Evolutionary conservation across 2,888 invertebrate genomes (phyloP), one percentile per base, ranked within the genome.

Genomic region (Epinotia ramella): DNA sequence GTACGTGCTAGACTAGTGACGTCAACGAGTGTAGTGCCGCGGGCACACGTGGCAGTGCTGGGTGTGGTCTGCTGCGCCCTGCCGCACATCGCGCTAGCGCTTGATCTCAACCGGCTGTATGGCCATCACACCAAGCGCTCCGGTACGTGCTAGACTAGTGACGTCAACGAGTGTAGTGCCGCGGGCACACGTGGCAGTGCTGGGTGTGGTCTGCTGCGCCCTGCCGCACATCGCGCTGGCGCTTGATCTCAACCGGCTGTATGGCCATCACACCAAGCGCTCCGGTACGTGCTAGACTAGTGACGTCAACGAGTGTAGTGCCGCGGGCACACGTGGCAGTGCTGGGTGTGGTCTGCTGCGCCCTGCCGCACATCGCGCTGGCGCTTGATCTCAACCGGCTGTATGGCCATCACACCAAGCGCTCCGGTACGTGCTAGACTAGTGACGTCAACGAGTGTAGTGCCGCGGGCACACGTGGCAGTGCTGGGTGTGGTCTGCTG

Each of bases 81-180:
- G 84, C 96, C 96, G 64, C 95, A 95, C 82, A 95, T 95, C 74
- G 96, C 95, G 82, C 95, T 95, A 87, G 96, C 97, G 80, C 96
- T 98, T 82, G 97, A 98, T 94, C 95, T 98, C 83, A 97, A 96
- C 91, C 96, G 97, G 79, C 96, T 98, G 75, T 97, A 98, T 85
- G 97, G 97, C 20, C 97, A 97, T 87, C 96, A 95, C 86, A 95
- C 96, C 78, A 97, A 97, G 87, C 93, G 97, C 81, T 96, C 96
- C 82, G 97, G 97, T 97, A 86, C 95, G 96, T 91, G 70, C 7
- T 7, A 49, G 9, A 70, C 18, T 64, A 28, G 33, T 33, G 7
- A 9, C 9, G 40, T 40, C 40, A 16, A 2, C 5, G 13, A 62
- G 20, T 57, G 20, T 57, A 57, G 57, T 90, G 91, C 81, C 90